Evolutionary conservation across 2,797 vertebrate genomes (phyloP), one percentile per base, ranked within the genome.

Genomic region (Oreochromis mossambicus): DNA sequence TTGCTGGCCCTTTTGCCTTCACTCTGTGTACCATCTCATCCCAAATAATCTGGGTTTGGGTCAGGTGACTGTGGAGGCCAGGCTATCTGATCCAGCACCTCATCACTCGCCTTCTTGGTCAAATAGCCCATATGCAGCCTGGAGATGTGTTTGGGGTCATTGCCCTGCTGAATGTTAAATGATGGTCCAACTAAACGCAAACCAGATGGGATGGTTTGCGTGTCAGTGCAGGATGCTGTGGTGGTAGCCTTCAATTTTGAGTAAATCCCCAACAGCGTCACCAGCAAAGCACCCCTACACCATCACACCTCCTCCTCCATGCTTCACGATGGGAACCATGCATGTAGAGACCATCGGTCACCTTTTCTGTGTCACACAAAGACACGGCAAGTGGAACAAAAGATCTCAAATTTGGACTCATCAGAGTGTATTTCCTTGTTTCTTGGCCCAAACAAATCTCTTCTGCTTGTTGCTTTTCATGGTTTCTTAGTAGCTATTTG

Each of bases 81-180:
- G 56, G 29, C 15, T 19, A 1, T 7, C 56, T 61, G 56, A 9
- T 29, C 0, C 56, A 61, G 9, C 29, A 61, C 56, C 15, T 34
- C 56, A 34, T 34, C 29, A 61, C 0, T 61, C 56, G 4, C 9
- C 29, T 61, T 19, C 29, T 58, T 58, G 56, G 15, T 58, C 15
- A 61, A 34, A 61, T 61, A 61, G 56, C 9, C 0, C 9, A 0
- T 9, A 34, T 0, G 4, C 15, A 0, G 56, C 15, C 56, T 34
- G 56, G 8, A 61, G 29, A 15, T 61, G 9, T 61, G 56, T 61
- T 19, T 19, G 2, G 2, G 15, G 29, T 34, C 29, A 19, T 61
- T 61, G 15, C 34, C 3, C 56, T 17, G 0, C 3, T 61, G 15
- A 19, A 61, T 34, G 17, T 19, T 61, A 61, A 61, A 34, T 4